Base-by-base conservation (phyloP, 1,140 invertebrate species). In the Steinernema feltiae region DNA sequence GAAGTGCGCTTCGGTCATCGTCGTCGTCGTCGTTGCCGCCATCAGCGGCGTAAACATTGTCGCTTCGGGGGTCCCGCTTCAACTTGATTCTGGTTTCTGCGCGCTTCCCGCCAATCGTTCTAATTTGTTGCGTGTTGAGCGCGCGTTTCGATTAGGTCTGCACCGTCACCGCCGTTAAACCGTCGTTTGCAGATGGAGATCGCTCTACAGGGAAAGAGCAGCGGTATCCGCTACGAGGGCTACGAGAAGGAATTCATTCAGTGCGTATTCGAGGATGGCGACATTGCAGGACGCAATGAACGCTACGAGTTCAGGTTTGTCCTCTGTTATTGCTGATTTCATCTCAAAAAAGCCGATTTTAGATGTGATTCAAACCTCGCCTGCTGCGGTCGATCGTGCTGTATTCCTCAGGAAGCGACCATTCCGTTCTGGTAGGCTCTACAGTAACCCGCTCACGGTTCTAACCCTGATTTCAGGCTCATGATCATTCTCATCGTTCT, bases 401-500 rank as follows among this genome's bases (percentile, higher is more conserved):
- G 79, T 35, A 73, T 76, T 73, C 79, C 79, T 48, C 27, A 72
- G 30, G 70, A 63, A 2, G 70, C 74, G 7, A 72, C 73, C 31
- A 79, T 79, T 31, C 83, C 83, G 18, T 46, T 83, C 17, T 83
- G 82, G 82, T 82, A 46, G 30, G 74, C 78, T 17, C 1, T 29
- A 73, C n/a, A n/a, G n/a, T n/a, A n/a, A 30, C n/a, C 35, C 18
- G 30, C 27, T 71, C 24, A 35, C 7, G 31, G 7, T 24, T 35
- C 41, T 1, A 63, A 1, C 32, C 18, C 1, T n/a, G 72, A 32
- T 77, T 81, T 31, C 71, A 84, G 82, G 84, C 32, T 82, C 31
- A 75, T 79, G 70, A 71, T 85, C 27, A 30, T 85, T n/a, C 76
- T 83, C 21, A 72, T 85, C n/a, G 21, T 81, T 21, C 74, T 85